Base-by-base conservation (phyloP, 2,113 vertebrate genomes). In the Cephalopholis sonnerati region DNA sequence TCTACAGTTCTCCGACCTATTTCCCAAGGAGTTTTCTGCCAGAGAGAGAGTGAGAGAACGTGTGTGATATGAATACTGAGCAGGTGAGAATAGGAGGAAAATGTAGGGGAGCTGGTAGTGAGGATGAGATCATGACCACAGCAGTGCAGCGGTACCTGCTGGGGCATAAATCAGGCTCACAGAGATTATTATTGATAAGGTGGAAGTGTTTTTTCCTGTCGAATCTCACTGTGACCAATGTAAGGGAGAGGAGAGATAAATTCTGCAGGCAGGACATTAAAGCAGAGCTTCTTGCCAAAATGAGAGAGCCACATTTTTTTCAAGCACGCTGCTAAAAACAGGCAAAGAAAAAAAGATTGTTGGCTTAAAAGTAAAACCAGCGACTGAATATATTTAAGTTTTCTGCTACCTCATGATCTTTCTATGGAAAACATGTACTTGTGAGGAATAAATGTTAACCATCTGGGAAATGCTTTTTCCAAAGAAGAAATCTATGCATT, bases 41-140 rank as follows among this genome's bases (percentile, higher is more conserved):
- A 48, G 78, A 15, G 46, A 61, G 57, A n/a, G 41, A n/a, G 73
- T 13, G 4, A 7, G 5, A 5, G 57, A 12, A 7, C 2, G 62
- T 1, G 62, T 81, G 88, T 90, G 90, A 87, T 74, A 9, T 79
- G 91, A 91, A 92, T 93, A 90, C 89, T 84, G 85, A 93, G 82
- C 91, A 90, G 84, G 67, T 62, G 62, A 74, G 81, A 81, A 27
- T 0, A 29, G 66, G 65, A 67, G 73, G 73, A 39, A 46, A 67
- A 50, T 54, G 71, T 32, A 27, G 36, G 1, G 32, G 77, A 78
- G 66, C 71, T 12, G 18, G 58, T 57, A n/a, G 65, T 18, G 70
- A 57, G 77, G 12, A 54, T 74, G 64, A 64, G 77, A 76, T 79
- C 74, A 79, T 77, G 90, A 84, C 77, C 74, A 82, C 66, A 76